Percentiles rank a stretch among this genome's conserved stretches.
phyloP scores from a whole-genome alignment of 2,888 invertebrate species.

The Lepidochrysops patricia region DNA sequence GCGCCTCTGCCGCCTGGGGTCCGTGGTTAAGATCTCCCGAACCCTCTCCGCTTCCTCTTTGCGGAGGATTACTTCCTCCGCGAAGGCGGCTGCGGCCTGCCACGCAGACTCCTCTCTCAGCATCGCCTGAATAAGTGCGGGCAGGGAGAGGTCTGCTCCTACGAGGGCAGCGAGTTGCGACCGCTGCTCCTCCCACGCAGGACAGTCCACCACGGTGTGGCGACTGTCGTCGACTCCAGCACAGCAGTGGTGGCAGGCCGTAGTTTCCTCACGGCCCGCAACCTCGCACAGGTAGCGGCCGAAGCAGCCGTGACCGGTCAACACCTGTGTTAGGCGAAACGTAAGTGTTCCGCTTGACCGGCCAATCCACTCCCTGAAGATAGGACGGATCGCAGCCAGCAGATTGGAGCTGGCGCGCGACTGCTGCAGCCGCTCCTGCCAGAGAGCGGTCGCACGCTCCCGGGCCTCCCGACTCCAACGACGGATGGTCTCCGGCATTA shows the following conservation, averaged over 20 bases:
- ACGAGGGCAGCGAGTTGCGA: no score
- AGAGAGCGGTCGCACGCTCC: background rate
- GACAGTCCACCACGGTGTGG: background rate
- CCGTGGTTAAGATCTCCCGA: no score
- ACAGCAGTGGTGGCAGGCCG: background rate
- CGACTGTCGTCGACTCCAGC: background rate
- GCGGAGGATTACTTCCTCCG: no score
- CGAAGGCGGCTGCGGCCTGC: no score
- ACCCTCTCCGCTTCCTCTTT: no score
- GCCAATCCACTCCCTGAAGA: background rate
- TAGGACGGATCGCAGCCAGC: background rate
- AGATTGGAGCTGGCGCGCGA: background rate
- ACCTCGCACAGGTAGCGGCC: no score
- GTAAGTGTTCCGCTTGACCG: background rate
- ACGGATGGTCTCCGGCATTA: background rate
- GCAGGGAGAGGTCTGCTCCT: no score
- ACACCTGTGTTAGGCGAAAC: background rate
- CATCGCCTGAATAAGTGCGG: no score
- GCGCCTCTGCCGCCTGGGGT: no score
- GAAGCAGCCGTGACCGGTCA: no score
- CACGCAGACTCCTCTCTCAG: no score
- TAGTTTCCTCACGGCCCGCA: background rate
- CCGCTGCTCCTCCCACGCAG: background rate
- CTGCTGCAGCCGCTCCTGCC: background rate
- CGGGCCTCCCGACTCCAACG: background rate